A percentile compares a stretch with the other conserved stretches of the same genome.
Conservation (phyloP, 2,888 invertebrate genomes). For the Bombylius discolor region DNA sequence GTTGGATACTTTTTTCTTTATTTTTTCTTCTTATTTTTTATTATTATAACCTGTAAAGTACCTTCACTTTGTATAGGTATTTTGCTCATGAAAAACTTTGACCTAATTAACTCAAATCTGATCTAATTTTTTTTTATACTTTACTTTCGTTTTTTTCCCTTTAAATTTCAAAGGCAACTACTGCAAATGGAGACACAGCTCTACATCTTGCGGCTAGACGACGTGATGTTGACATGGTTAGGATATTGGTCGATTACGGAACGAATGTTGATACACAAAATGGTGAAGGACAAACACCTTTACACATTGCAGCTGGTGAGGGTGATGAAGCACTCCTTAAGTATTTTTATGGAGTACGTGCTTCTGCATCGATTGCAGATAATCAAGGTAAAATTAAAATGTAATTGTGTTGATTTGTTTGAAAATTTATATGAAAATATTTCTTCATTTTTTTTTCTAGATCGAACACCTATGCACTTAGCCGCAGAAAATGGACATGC, state of each 20-base stretch:
- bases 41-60: too few species aligned
- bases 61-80: too few species aligned
- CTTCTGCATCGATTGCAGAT: constrained; percentile 88
- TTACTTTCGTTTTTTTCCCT: not conserved
- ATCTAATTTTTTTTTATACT: not conserved
- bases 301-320: constrained; percentile 91
- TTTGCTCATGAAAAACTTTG: not conserved
- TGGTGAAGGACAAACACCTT: constrained; percentile 83
- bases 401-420: not conserved
- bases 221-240: constrained; percentile 84
- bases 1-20: not conserved
- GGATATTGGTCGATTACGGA: constrained; percentile 85
- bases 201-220: constrained; percentile 89
- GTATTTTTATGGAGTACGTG: constrained; percentile 88
- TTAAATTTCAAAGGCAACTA: constrained; percentile 45
- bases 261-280: constrained; percentile 86
- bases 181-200: constrained; percentile 82
- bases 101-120: not conserved
- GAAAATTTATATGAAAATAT: not conserved
- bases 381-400: constrained; percentile 54
- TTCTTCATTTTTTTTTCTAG: constrained; percentile 36
- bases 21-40: too few species aligned
- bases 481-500: constrained; percentile 98
- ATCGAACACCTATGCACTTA: constrained; percentile 92
- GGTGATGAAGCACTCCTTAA: constrained; percentile 92